Base-by-base conservation (phyloP, 2,797 vertebrate genomes). In the Diplodus sargus region DNA sequence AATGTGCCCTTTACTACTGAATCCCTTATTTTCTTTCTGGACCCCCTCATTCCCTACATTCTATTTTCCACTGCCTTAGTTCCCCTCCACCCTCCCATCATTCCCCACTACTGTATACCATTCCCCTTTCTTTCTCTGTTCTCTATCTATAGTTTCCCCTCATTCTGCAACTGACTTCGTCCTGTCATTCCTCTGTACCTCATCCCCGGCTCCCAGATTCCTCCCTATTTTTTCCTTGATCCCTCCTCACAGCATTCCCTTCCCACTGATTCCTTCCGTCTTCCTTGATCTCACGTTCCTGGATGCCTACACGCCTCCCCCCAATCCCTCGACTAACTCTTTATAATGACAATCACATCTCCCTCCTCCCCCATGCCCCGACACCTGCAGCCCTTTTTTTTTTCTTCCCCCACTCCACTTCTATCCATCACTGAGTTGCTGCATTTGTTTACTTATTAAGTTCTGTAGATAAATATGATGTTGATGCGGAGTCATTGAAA, bases 401-500 rank as follows among this genome's bases (percentile, higher is more conserved):
- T 9, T 34, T 9, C 34, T 25, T 25, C 0, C 34, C 34, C 28
- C 28, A 57, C 22, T 78, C 58, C 9, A 20, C 49, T 47, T 72
- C 70, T n/a, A 54, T 73, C 68, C 68, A 62, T 79, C 73, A 80
- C 43, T 42, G 20, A 59, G 49, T 47, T 59, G 39, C 42, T 63
- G 70, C 4, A 48, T 75, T 80, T 73, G 45, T 57, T 76, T 72
- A 43, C 14, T 22, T 28, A 11, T n/a, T 62, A 28, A 25, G 53
- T 69, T 70, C 70, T 57, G 52, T 51, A 48, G 70, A 74, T 47
- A 77, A 82, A 68, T 70, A 18, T 42, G 9, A 20, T 17, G 30
- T 23, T 76, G 66, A 71, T 80, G 68, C 81, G 34, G 83, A 78
- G 79, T 63, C 78, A 64, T 79, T 85, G 79, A 76, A 79, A 67